Conservation (phyloP, 2,888 invertebrate genomes). For the Acleris emargana region DNA sequence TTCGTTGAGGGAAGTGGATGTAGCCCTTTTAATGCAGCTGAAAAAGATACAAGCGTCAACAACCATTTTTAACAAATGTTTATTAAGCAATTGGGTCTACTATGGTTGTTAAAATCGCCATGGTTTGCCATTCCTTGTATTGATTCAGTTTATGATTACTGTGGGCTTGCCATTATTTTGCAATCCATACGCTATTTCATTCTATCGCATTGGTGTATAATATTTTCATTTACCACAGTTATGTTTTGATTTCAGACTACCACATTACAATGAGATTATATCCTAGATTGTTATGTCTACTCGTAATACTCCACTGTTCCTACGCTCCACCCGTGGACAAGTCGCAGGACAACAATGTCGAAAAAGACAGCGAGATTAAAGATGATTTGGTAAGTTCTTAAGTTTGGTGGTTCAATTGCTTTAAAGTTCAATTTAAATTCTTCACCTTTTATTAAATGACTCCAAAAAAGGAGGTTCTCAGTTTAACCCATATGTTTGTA, state of each 20-base stretch:
- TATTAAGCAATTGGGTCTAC: too few species aligned
- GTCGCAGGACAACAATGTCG: slow-evolving; percentile 72
- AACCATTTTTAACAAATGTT: too few species aligned
- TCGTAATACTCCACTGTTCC: slow-evolving; percentile 64
- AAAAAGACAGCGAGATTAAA: slow-evolving; percentile 72
- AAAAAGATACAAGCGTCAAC: too few species aligned
- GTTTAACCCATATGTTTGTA: too few species aligned
- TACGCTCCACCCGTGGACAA: slow-evolving; percentile 80
- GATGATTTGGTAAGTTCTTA: slow-evolving; percentile 71
- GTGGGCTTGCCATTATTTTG: too few species aligned
- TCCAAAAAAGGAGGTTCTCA: too few species aligned
- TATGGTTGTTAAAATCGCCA: too few species aligned
- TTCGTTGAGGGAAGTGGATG: too few species aligned
- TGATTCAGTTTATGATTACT: too few species aligned
- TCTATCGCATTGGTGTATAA: neutral
- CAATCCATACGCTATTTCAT: neutral
- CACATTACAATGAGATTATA: slow-evolving; percentile 58
- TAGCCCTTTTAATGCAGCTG: too few species aligned
- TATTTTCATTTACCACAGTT: neutral
- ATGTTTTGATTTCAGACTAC: slow-evolving; percentile 35
- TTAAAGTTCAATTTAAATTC: slow-evolving; percentile 10
- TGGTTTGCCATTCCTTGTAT: too few species aligned
- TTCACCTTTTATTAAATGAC: too few species aligned
- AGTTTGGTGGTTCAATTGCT: slow-evolving; percentile 7
- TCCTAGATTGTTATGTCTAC: slow-evolving; percentile 50